A percentile compares a stretch with the other conserved stretches of the same genome.
Evolutionary conservation across 2,113 vertebrate species (phyloP).

Genomic region (Grus americana): DNA sequence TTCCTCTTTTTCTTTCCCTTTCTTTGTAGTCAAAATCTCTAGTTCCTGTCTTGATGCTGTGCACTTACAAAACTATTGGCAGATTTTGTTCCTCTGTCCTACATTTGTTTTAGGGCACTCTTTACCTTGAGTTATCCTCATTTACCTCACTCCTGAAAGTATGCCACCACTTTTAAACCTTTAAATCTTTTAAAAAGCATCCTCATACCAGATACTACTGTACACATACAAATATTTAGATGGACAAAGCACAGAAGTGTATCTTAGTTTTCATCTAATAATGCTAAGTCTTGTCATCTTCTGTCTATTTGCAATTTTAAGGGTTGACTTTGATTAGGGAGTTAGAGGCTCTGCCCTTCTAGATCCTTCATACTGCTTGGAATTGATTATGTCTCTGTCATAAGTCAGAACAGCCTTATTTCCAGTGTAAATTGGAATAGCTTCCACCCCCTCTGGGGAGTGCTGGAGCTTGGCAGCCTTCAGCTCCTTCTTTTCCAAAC

Average conservation of each 20-base stretch:
- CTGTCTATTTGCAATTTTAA: background rate
- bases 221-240: background rate
- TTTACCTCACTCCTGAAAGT: background rate
- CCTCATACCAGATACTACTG: background rate
- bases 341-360: background rate
- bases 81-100: background rate
- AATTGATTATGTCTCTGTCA: background rate
- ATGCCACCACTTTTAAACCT: background rate
- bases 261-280: background rate
- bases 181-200: background rate
- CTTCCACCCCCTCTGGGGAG: background rate
- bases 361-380: background rate
- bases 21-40: background rate
- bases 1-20: background rate
- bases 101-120: background rate
- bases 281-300: background rate
- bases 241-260: background rate
- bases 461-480: background rate
- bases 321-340: background rate
- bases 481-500: background rate
- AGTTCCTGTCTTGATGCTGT: background rate
- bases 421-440: background rate
- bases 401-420: conserved; percentile 18
- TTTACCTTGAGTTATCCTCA: background rate
- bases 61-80: background rate